Base-by-base conservation (phyloP, 2,113 vertebrate species). In the Prionailurus viverrinus region DNA sequence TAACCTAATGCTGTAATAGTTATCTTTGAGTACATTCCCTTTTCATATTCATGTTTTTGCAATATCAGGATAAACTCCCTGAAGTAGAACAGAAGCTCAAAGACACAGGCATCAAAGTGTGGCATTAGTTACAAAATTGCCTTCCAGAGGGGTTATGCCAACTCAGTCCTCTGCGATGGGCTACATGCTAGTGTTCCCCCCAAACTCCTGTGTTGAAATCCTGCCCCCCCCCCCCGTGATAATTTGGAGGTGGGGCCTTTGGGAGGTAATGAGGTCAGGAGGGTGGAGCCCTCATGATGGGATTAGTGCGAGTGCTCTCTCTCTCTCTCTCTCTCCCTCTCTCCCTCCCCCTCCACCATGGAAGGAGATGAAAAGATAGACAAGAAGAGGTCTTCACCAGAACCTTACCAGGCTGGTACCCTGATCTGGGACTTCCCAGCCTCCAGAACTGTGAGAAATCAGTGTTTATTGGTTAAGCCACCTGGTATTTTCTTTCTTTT, bases 1-100 rank as follows among this genome's bases (percentile, higher is more conserved):
- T 76, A 65, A 13, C 55, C 65, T 48, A 91, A 51, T 61, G 1
- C n/a, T 71, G 10, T 33, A 33, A 29, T 16, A 33, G 25, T 61
- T 84, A 55, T 80, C 65, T 76, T 96, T 88, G 58, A 84, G 63
- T 79, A 53, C 21, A 88, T 39, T 76, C 15, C 86, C 76, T 63
- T 86, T 66, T 84, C 11, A 33, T 61, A 79, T 76, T 55, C 41
- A 78, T 48, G 14, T 82, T 66, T 97, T 89, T 27, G 73, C 19
- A 15, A 58, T 18, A 66, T n/a, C 51, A 73, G 45, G 33, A 80
- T 66, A 89, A 85, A 91, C 65, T 33, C 83, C 66, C 27, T 81
- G 7, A 88, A 81, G 41, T 10, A 8, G 41, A 83, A 92, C 1
- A 19, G 51, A 11, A 89, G 2, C n/a, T 96, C 33, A 73, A 82